A percentile compares a stretch with the other conserved stretches of the same genome.
Conservation (phyloP, 2,888 invertebrate species). For the Thelaira solivaga region DNA sequence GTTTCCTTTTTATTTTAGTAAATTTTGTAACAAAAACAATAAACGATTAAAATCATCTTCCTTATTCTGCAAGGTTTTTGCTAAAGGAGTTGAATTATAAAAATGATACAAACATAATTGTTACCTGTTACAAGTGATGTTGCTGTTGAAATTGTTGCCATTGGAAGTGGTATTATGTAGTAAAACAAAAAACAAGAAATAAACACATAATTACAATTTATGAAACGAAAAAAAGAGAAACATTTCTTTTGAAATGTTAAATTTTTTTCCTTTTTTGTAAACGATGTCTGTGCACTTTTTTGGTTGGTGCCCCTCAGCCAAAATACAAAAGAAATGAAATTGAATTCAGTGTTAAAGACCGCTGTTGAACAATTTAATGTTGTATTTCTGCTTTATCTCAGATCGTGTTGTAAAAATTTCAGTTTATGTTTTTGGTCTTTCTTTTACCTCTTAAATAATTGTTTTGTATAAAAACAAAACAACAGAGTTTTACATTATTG, state of each 20-base stretch:
- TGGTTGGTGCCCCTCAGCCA: background rate
- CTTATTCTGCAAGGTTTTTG: background rate
- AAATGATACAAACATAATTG: background rate
- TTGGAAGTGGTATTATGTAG: constrained; percentile 13
- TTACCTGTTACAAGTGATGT: background rate
- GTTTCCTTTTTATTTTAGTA: background rate
- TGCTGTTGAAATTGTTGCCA: background rate
- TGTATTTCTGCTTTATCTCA: constrained; percentile 35
- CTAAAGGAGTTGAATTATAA: constrained; percentile 5
- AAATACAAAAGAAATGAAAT: constrained; percentile 38
- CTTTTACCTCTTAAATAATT: constrained; percentile 27
- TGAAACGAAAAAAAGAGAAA: constrained; percentile 11
- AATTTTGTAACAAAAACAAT: background rate
- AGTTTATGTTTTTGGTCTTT: background rate
- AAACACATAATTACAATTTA: constrained; percentile 22
- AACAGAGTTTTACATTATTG: background rate
- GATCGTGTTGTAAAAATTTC: constrained; percentile 46
- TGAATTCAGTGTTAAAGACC: constrained; percentile 48
- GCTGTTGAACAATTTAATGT: constrained; percentile 45
- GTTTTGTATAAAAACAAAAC: constrained; percentile 10
- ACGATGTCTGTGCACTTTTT: background rate
- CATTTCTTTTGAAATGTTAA: constrained; percentile 10
- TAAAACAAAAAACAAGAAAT: constrained; percentile 15
- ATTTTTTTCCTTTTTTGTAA: background rate
- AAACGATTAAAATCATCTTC: background rate